Base-by-base conservation (phyloP, 2,113 vertebrate species). In the Triplophysa rosa region DNA sequence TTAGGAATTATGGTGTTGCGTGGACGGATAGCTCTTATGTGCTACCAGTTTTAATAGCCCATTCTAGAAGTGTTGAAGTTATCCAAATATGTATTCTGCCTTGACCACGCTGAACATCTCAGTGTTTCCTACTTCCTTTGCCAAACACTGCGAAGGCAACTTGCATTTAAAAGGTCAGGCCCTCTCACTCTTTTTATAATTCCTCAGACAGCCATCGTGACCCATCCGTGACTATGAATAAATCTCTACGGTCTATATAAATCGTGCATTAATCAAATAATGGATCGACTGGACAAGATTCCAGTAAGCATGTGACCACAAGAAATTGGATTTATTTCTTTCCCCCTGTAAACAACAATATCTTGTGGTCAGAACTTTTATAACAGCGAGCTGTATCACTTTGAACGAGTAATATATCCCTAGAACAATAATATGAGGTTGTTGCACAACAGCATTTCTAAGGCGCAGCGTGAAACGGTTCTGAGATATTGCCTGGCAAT, bases 81-180 rank as follows among this genome's bases (percentile, higher is more conserved):
- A 80, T 66, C 83, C 83, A 88, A 88, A 88, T 88, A 88, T 88
- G 85, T 86, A 88, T 73, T 79, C 70, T 84, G 45, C 74, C 67
- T 80, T 68, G 75, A 85, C 80, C 73, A 58, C 67, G 83, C 78
- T 65, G 82, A 72, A 67, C 64, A 75, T 85, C 80, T 76, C 66
- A 80, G 75, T 77, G 80, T 73, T 79, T 82, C 83, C 80, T 81
- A 66, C 82, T 84, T 81, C 81, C 83, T 80, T 77, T 65, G 71
- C 75, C 79, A 80, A 77, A 78, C 72, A 81, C 71, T 70, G 49
- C n/a, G 33, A 68, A 77, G 79, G 58, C 67, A 74, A 56, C 82
- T 79, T 63, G 33, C 64, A 80, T 80, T 87, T 80, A 74, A 86
- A 85, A 71, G 61, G 59, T 79, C 58, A 81, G 76, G 33, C 52